Percentiles rank a stretch among this genome's conserved stretches.
Conservation (phyloP, 2,888 invertebrate species). For the Stenurella melanura region DNA sequence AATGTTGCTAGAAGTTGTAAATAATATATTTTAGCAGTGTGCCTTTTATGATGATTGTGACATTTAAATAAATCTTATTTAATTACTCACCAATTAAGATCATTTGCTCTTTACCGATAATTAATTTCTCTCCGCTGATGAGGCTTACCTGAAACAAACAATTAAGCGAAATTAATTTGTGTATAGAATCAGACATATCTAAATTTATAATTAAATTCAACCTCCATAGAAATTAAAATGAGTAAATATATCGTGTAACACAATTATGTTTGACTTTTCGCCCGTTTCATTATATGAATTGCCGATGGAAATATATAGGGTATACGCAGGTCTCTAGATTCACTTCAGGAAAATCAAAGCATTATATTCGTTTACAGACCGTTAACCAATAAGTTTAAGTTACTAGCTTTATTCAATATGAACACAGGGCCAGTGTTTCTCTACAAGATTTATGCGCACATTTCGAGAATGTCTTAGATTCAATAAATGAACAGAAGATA, state of each 20-base stretch:
- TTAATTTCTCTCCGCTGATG: constrained; percentile 14
- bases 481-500: background rate
- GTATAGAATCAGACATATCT: background rate
- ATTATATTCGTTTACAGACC: constrained; percentile 21
- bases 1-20: background rate
- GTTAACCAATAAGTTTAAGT: constrained; percentile 26
- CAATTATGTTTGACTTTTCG: background rate
- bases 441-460: constrained; percentile 8
- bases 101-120: constrained; percentile 16
- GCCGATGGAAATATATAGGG: background rate
- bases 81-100: constrained; percentile 20
- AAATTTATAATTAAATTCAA: constrained; percentile 18
- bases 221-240: constrained; percentile 7
- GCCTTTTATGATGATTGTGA: background rate
- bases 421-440: constrained; percentile 4
- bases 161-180: constrained; percentile 24
- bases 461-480: background rate
- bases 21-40: background rate
- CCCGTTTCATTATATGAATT: background rate
- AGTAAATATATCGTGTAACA: constrained; percentile 3
- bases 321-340: constrained; percentile 3
- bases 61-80: constrained; percentile 10
- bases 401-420: constrained; percentile 14
- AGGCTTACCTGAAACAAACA: constrained; percentile 29
- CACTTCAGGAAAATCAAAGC: constrained; percentile 6